These are phyloP conservation scores for Vimba vimba DNA, from an alignment of 2,113 vertebrate species.

Conservation along the genomic window DNA sequence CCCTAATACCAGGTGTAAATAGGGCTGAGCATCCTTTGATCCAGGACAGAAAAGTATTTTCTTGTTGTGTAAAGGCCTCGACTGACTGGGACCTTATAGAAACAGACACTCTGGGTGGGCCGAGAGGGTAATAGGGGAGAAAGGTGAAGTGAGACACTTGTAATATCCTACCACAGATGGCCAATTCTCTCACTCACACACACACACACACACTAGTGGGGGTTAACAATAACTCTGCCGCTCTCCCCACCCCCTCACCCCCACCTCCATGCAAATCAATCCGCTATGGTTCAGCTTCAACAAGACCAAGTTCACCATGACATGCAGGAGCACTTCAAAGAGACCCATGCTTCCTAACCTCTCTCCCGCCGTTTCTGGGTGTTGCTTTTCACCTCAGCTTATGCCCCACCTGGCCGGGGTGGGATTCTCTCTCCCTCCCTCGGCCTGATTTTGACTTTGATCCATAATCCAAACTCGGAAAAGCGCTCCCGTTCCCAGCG, in stretches of 20 bases:
- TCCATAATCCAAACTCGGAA: slow-evolving; percentile 69
- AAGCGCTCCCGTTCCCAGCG: slow-evolving; percentile 43
- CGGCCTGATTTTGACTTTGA: slow-evolving; percentile 66
- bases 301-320: slow-evolving; percentile 75
- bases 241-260: slow-evolving; percentile 7
- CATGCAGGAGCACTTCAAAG: slow-evolving; percentile 67
- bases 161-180: slow-evolving; percentile 36
- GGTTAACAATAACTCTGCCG: slow-evolving; percentile 29
- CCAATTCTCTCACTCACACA: not conserved
- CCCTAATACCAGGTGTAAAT: no score
- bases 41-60: not conserved
- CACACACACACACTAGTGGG: slow-evolving; percentile 21
- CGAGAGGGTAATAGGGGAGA: slow-evolving; percentile 12
- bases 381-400: slow-evolving; percentile 60
- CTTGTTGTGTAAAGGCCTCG: not conserved
- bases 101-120: slow-evolving; percentile 29
- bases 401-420: slow-evolving; percentile 71
- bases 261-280: slow-evolving; percentile 68
- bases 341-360: slow-evolving; percentile 52
- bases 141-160: slow-evolving; percentile 38
- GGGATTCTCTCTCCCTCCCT: slow-evolving; percentile 66
- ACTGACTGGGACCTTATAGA: not conserved
- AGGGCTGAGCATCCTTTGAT: not conserved
- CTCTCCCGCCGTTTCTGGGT: slow-evolving; percentile 65
- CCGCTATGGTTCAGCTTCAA: slow-evolving; percentile 76